A percentile compares a stretch with the other conserved stretches of the same genome.
phyloP scores from a whole-genome alignment of 2,113 vertebrate genomes.

The Austrofundulus limnaeus region DNA sequence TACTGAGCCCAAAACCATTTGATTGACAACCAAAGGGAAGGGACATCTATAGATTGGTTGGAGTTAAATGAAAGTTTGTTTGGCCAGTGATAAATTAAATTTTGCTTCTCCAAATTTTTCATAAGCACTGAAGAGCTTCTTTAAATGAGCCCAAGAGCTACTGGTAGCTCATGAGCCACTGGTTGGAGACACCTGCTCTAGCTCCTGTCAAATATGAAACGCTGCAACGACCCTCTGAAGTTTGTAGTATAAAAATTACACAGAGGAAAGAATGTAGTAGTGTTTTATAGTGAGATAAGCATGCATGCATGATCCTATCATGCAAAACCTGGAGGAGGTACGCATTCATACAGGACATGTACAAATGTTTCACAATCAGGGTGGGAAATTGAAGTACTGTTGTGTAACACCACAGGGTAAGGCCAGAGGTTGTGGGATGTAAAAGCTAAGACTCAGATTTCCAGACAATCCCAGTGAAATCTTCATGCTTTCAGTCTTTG shows the following conservation, averaged over 20 bases:
- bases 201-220: not conserved
- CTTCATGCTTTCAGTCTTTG: constrained; percentile 41
- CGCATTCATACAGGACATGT: constrained; percentile 55
- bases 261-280: constrained; percentile 1
- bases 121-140: too few species aligned
- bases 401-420: constrained; percentile 46
- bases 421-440: constrained; percentile 43
- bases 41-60: too few species aligned
- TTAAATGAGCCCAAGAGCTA: too few species aligned
- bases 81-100: too few species aligned
- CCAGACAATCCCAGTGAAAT: constrained; percentile 36
- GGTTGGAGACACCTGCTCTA: too few species aligned
- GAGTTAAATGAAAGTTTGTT: too few species aligned
- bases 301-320: constrained; percentile 53
- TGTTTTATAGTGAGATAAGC: constrained; percentile 24
- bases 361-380: constrained; percentile 32
- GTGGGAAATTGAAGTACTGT: constrained; percentile 33
- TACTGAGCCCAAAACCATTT: too few species aligned
- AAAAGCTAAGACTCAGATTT: constrained; percentile 49
- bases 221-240: not conserved
- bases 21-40: too few species aligned
- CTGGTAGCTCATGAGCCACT: too few species aligned
- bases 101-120: too few species aligned
- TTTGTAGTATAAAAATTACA: not conserved
- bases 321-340: constrained; percentile 48